These are phyloP conservation scores for Leptoteleia sp. DNA, from an alignment of 1,140 invertebrate species.

Conservation along the genomic window DNA sequence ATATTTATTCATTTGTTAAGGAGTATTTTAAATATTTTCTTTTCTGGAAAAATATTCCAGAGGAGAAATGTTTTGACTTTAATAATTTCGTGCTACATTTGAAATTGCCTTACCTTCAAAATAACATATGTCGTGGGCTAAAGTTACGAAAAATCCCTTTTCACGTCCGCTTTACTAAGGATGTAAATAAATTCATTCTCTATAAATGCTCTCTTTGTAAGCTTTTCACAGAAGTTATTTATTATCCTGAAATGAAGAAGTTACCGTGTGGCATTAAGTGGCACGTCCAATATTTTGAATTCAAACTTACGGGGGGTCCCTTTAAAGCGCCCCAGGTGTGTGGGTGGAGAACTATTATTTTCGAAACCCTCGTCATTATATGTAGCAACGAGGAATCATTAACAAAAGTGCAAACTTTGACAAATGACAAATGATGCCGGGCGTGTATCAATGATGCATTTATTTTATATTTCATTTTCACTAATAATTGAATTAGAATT, in stretches of 20 bases:
- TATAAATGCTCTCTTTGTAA: slow-evolving; percentile 12
- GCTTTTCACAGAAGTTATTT: slow-evolving; percentile 49
- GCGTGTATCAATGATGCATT: slow-evolving; percentile 24
- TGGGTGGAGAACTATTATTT: slow-evolving; percentile 50
- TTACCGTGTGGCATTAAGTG: slow-evolving; percentile 48
- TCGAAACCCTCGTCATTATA: slow-evolving; percentile 37
- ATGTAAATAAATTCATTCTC: slow-evolving; percentile 26
- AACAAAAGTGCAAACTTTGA: slow-evolving; percentile 38
- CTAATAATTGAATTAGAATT: too few species aligned
- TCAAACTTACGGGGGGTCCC: slow-evolving; percentile 45
- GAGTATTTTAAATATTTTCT: too few species aligned
- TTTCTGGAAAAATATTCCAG: too few species aligned
- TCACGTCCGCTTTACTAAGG: slow-evolving; percentile 3
- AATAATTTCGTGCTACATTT: too few species aligned
- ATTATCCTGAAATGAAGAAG: slow-evolving; percentile 55
- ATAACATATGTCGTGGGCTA: too few species aligned
- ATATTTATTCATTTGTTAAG: too few species aligned
- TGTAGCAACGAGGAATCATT: slow-evolving; percentile 44
- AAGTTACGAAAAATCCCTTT: slow-evolving; percentile 18
- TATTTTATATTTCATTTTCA: not conserved
- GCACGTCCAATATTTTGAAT: slow-evolving; percentile 57
- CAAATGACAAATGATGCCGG: slow-evolving; percentile 49
- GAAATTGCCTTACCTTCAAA: too few species aligned
- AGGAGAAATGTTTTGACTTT: too few species aligned
- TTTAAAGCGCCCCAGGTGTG: slow-evolving; percentile 42